A percentile compares a stretch with the other conserved stretches of the same genome.
Evolutionary conservation across 2,888 invertebrate species (phyloP).

Genomic region (Sesamia inferens): DNA sequence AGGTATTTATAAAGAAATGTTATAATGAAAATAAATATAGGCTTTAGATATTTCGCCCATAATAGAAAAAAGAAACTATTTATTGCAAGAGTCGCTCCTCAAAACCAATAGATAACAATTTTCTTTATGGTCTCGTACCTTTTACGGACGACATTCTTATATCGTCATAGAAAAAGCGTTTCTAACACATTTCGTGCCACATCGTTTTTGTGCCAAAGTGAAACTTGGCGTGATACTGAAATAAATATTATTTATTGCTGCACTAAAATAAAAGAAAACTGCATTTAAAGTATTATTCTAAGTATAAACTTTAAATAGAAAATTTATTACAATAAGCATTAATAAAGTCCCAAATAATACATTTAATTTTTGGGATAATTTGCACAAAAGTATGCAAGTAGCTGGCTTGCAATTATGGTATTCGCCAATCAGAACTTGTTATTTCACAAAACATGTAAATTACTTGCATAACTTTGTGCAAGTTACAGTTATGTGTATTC

Average conservation of each 20-base stretch:
- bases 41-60: conserved; percentile 7
- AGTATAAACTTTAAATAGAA: not conserved
- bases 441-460: too few relatives aligned
- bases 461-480: too few relatives aligned
- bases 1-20: conserved; percentile 6
- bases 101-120: conserved; percentile 45
- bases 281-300: not conserved
- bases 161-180: conserved; percentile 39
- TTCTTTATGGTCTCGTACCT: conserved; percentile 45
- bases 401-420: too few relatives aligned
- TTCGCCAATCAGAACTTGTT: too few relatives aligned
- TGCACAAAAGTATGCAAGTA: too few relatives aligned
- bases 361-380: not conserved
- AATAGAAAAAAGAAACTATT: conserved; percentile 18
- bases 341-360: not conserved
- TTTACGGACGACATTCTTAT: conserved; percentile 48
- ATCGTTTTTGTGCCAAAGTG: conserved; percentile 23
- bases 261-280: conserved; percentile 4
- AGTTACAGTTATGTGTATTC: too few relatives aligned
- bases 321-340: not conserved
- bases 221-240: conserved; percentile 7
- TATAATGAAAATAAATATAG: conserved; percentile 6
- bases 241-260: not conserved
- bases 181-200: conserved; percentile 35
- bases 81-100: conserved; percentile 10